These are phyloP conservation scores for Platerodrilus igneus DNA, from an alignment of 2,888 invertebrate genomes.

Conservation along the genomic window DNA sequence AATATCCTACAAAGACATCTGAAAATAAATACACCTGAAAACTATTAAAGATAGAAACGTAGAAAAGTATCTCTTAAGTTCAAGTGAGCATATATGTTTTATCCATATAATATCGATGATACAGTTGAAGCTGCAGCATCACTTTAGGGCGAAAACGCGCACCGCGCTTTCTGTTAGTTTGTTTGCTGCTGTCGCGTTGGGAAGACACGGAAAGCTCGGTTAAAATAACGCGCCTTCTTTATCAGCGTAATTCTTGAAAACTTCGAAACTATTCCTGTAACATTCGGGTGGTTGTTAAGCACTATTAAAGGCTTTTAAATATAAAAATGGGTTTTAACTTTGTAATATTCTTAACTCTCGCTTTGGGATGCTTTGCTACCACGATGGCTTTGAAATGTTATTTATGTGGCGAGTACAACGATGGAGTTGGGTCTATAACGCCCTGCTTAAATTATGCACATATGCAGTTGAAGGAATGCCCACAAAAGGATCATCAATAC, in stretches of 20 bases:
- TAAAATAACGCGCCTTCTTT: constrained; percentile 5
- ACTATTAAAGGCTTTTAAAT: constrained; percentile 1
- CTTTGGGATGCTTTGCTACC: constrained; percentile 29
- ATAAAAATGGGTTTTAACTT: constrained; percentile 23
- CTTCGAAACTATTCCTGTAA: not conserved
- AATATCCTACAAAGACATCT: too few relatives aligned
- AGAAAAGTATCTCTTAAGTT: too few relatives aligned
- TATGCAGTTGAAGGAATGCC: constrained; percentile 66
- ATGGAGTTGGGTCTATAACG: constrained; percentile 80
- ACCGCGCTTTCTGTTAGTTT: constrained; percentile 35
- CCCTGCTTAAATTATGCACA: constrained; percentile 76
- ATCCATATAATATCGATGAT: too few relatives aligned
- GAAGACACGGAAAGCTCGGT: constrained; percentile 18
- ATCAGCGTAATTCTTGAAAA: not conserved
- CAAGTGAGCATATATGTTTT: too few relatives aligned
- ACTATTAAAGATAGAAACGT: too few relatives aligned
- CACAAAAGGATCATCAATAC: constrained; percentile 55
- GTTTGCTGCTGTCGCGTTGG: constrained; percentile 33
- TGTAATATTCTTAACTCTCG: constrained; percentile 19
- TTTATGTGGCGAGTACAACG: constrained; percentile 80
- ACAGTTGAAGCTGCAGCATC: too few relatives aligned
- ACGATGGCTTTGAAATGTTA: constrained; percentile 61
- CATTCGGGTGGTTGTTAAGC: not conserved
- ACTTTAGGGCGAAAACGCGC: too few relatives aligned
- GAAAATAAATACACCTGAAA: too few relatives aligned